Conservation (phyloP, 2,797 vertebrate genomes). For the Philypnodon macrostomus region DNA sequence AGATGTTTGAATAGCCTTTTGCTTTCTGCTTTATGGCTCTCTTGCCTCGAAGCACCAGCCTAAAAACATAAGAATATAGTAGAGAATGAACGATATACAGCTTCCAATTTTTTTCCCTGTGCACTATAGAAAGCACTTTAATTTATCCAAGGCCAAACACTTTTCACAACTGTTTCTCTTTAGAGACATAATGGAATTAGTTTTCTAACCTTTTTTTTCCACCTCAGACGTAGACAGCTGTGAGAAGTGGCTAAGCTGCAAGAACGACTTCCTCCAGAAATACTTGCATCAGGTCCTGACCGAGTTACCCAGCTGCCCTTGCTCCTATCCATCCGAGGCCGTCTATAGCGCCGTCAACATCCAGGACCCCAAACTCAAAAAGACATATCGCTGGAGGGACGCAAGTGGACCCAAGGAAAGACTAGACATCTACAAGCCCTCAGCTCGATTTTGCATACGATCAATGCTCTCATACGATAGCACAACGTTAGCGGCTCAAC, state of each 20-base stretch:
- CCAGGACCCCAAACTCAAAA: slow-evolving; percentile 73
- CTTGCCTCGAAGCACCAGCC: slow-evolving; percentile 20
- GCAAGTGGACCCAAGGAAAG: slow-evolving; percentile 85
- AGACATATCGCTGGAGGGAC: slow-evolving; percentile 85
- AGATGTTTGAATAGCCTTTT: slow-evolving; percentile 48
- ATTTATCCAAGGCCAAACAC: slow-evolving; percentile 13
- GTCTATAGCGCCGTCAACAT: slow-evolving; percentile 80
- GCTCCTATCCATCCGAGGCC: slow-evolving; percentile 82
- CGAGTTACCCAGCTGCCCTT: slow-evolving; percentile 87
- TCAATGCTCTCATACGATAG: slow-evolving; percentile 84
- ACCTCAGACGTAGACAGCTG: slow-evolving; percentile 86
- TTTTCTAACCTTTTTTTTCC: slow-evolving; percentile 1
- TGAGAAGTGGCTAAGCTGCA: slow-evolving; percentile 91
- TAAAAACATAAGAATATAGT: slow-evolving; percentile 39
- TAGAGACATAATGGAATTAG: not conserved
- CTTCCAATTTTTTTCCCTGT: slow-evolving; percentile 24
- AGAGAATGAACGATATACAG: slow-evolving; percentile 39
- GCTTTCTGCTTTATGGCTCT: slow-evolving; percentile 48
- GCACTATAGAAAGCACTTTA: slow-evolving; percentile 33
- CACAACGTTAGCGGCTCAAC: slow-evolving; percentile 84
- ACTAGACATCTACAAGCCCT: slow-evolving; percentile 88
- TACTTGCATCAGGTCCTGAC: slow-evolving; percentile 85
- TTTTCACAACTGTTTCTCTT: slow-evolving; percentile 10
- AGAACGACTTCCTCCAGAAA: slow-evolving; percentile 85
- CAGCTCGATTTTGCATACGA: slow-evolving; percentile 84